Evolutionary conservation across 1,140 invertebrate species (phyloP), one percentile per base, ranked within the genome.

Genomic region (Sipha flava): DNA sequence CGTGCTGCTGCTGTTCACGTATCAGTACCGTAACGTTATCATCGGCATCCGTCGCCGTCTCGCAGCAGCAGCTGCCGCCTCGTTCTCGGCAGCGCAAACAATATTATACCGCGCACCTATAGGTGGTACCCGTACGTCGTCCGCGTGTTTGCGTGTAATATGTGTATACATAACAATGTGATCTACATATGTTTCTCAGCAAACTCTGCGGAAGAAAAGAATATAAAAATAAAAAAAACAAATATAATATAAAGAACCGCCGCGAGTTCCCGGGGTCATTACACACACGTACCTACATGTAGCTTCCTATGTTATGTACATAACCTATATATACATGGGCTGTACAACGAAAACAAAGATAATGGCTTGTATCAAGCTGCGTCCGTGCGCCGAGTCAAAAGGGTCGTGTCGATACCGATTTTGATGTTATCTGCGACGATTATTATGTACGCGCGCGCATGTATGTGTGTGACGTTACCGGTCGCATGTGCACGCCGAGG

Each of bases 281-380:
- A 34, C 40, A 29, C 5, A 26, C 4, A 54, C n/a, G n/a, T n/a
- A n/a, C n/a, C n/a, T n/a, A n/a, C n/a, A 1, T 3, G 21, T 10
- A 52, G 21, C 23, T 21, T 57, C 26, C 16, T 16, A 16, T 57
- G 14, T 1, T 29, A 54, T 54, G 12, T 57, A 16, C 18, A 57
- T n/a, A 29, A 12, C 26, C 12, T 54, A 54, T 54, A 23, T n/a
- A 10, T 12, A 10, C 2, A 10, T 16, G 57, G 14, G 34, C 59
- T n/a, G 18, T 18, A 26, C 14, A 23, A 40, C 37, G 52, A 57
- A 77, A 77, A 77, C 73, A 59, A 77, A 77, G 73, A 77, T 77
- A 77, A 59, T 77, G 73, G 73, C 54, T 77, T 77, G 73, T 77
- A 77, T 77, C 73, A 77, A 77, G 73, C 73, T 77, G 73, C 12